Evolutionary conservation across 2,888 invertebrate species (phyloP), one percentile per base, ranked within the genome.

Genomic region (Cynaeus angustus): DNA sequence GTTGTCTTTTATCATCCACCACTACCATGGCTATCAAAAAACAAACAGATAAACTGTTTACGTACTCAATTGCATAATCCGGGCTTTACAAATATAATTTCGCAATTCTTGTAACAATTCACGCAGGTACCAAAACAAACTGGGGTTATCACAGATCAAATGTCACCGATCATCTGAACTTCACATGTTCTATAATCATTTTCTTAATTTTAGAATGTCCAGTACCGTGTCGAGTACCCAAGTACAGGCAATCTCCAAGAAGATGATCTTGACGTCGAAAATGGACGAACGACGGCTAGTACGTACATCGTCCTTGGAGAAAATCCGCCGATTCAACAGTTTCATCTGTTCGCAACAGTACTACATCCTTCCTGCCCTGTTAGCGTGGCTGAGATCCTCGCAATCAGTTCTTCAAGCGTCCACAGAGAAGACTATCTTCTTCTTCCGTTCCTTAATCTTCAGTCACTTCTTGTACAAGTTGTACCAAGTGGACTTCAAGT

Each of bases 311-410:
- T 83, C 83, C 4, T 75, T 84, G 28, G 83, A 83, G 16, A 82
- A 80, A 62, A 80, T 84, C 67, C 79, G 72, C 48, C 77, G 79
- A 45, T 81, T 83, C 77, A 83, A 84, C 78, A 77, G 74, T n/a
- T 83, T 78, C 76, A 81, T 84, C 10, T 84, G 83, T 70, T 80
- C 82, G 4, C 83, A 83, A 64, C 81, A 83, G 66, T 83, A 77
- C 73, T 81, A 76, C 75, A 74, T 83, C 14, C 72, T 84, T 0
- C 83, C 84, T 6, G 79, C 81, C 1, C 52, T 83, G 21, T 66
- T 83, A 21, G 72, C 77, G 59, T 83, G 82, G 81, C 61, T 84
- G 61, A 81, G 77, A 58, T 78, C 81, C 0, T 82, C 83, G 0
- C 82, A 83, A 38, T 75, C 75, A 6, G 76, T 76, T 3, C 72